A percentile compares a stretch with the other conserved stretches of the same genome.
These are phyloP conservation scores for Equus przewalskii DNA, from an alignment of 2,113 vertebrate species.

Conservation along the genomic window DNA sequence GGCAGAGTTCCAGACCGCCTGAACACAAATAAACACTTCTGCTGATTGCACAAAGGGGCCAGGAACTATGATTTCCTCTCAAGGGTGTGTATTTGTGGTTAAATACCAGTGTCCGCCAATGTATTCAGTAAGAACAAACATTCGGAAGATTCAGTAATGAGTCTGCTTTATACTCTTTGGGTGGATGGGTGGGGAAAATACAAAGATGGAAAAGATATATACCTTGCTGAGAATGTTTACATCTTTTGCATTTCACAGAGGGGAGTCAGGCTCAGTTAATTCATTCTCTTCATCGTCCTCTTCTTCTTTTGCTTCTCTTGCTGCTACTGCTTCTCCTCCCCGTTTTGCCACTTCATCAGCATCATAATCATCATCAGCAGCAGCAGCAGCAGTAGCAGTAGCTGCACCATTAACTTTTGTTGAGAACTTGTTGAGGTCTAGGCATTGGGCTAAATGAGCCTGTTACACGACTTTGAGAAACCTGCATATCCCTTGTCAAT, in stretches of 20 bases:
- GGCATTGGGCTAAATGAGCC: background rate
- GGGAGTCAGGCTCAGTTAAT: background rate
- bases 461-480: background rate
- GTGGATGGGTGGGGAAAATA: background rate
- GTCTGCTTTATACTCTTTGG: background rate
- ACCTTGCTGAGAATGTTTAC: background rate
- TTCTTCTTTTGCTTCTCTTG: background rate
- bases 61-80: background rate
- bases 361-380: background rate
- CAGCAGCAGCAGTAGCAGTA: background rate
- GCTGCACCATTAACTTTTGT: background rate
- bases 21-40: background rate
- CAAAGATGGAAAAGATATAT: background rate
- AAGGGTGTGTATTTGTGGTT: background rate
- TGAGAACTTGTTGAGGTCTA: background rate
- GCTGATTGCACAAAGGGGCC: background rate
- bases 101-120: background rate
- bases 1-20: background rate
- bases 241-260: slow-evolving; percentile 11
- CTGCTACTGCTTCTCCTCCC: background rate
- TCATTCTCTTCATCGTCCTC: background rate
- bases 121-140: slow-evolving; percentile 12
- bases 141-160: background rate
- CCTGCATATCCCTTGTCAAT: background rate
- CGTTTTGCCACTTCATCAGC: background rate